Evolutionary conservation across 2,797 vertebrate genomes (phyloP), one percentile per base, ranked within the genome.

Genomic region (Catostomus latipinnis): DNA sequence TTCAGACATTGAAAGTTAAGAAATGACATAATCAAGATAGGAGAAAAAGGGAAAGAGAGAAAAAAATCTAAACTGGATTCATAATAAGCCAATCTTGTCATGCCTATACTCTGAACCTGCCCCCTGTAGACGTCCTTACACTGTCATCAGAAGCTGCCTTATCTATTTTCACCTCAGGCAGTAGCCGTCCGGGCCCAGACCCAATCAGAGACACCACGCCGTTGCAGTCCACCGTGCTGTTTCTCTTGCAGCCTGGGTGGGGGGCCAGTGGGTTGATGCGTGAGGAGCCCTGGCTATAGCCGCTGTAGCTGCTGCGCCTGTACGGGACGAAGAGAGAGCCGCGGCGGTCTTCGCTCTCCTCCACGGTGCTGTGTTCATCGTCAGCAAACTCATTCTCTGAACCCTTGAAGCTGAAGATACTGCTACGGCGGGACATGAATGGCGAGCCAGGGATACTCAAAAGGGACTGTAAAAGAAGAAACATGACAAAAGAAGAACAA

Each of bases 141-240:
- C 94, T 95, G 94, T 92, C 92, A 54, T 93, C 92, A 86, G 95
- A 88, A 95, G 95, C 96, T 95, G 96, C 96, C 95, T 96, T 95
- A 96, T 97, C 96, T 96, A 94, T 97, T 96, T 95, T 98, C 97
- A 98, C 98, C 97, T 99, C 98, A 92, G 97, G 97, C 96, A 99
- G 96, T 90, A 99, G 96, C 78, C 97, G 96, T 85, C 97, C 98
- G 12, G 96, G 96, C 0, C 95, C 96, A 0, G 96, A 96, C 69
- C 97, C 97, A 81, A 98, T 97, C 90, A 99, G 95, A 0, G 98
- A 99, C 91, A 99, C 98, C 86, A 99, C 97, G 82, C 98, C 98
- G 22, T 99, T 99, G 92, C 98, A 99, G 76, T 99, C 98, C 91
- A 99, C 98, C 0, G 98, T 96, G 95, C 98, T 99, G 95, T 97